phyloP scores from a whole-genome alignment of 2,113 vertebrate species.

The Psephotus haematonotus region DNA sequence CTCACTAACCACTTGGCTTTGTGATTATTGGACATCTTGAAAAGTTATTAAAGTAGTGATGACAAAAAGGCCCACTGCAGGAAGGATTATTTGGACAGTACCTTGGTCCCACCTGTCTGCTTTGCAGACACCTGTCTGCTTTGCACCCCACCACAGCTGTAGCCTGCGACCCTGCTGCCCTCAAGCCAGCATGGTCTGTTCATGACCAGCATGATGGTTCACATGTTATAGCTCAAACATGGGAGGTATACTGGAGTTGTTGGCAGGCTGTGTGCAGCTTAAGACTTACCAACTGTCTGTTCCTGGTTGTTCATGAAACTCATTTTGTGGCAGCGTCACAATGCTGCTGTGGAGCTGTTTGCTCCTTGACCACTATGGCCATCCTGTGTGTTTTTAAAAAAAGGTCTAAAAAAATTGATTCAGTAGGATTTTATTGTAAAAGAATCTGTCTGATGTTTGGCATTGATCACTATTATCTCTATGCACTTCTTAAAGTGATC shows the following conservation, averaged over 20 bases:
- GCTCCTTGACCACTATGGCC: background rate
- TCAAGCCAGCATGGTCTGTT: background rate
- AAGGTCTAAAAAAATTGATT: background rate
- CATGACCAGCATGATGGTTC: fast-evolving
- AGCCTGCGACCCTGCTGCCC: background rate
- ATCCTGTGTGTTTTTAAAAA: background rate
- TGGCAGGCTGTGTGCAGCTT: background rate
- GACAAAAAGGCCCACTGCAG: background rate
- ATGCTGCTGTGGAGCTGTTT: background rate
- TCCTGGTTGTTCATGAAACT: background rate
- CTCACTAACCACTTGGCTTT: background rate
- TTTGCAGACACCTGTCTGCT: background rate
- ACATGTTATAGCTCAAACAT: fast-evolving
- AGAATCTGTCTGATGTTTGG: background rate
- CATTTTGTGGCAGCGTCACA: background rate
- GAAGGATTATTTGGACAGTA: background rate
- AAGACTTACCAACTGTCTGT: background rate
- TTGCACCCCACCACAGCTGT: background rate
- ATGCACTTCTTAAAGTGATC: background rate
- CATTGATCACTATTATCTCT: background rate
- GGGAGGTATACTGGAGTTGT: background rate
- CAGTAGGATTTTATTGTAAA: background rate
- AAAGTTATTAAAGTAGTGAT: background rate
- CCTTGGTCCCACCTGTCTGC: background rate
- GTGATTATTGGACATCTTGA: background rate